Evolutionary conservation across 1,140 invertebrate species (phyloP).

Genomic region (Phymorhynchus buccinoides): DNA sequence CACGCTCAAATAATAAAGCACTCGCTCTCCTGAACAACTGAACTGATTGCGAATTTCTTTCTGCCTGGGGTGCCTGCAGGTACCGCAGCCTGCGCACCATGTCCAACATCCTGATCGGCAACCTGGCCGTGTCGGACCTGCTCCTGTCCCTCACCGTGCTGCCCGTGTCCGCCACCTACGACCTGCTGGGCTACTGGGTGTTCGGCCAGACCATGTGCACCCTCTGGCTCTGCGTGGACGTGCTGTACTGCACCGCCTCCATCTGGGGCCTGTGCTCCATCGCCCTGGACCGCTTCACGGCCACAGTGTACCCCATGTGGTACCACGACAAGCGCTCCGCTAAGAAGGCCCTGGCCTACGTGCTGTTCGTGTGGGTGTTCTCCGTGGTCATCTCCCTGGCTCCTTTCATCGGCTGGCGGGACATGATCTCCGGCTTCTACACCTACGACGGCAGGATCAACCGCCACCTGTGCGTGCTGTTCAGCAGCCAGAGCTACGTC

Average conservation of each 20-base stretch:
- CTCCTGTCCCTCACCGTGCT: conserved; percentile 71
- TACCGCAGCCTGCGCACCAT: conserved; percentile 70
- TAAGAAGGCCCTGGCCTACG: conserved; percentile 67
- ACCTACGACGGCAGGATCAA: conserved; percentile 58
- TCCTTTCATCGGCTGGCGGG: conserved; percentile 72
- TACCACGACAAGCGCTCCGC: conserved; percentile 69
- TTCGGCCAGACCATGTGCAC: conserved; percentile 69
- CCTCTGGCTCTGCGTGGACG: conserved; percentile 71
- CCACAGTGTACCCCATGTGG: conserved; percentile 74
- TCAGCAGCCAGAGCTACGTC: conserved; percentile 86
- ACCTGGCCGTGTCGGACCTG: conserved; percentile 73
- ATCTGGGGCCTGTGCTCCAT: conserved; percentile 74
- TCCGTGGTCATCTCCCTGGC: conserved; percentile 71
- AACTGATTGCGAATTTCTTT: no score
- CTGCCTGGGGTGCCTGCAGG: conserved; percentile 48
- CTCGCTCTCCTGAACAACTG: no score
- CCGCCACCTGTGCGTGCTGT: conserved; percentile 70
- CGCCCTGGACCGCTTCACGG: conserved; percentile 73
- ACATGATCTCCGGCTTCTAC: conserved; percentile 67
- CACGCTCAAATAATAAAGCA: no score
- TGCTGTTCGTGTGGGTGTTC: conserved; percentile 73
- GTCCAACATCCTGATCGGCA: conserved; percentile 74
- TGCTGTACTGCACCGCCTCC: conserved; percentile 74
- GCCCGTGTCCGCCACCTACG: conserved; percentile 70
- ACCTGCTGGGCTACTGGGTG: conserved; percentile 72